Conservation (phyloP, 2,888 invertebrate species). For the Volucella zonaria region DNA sequence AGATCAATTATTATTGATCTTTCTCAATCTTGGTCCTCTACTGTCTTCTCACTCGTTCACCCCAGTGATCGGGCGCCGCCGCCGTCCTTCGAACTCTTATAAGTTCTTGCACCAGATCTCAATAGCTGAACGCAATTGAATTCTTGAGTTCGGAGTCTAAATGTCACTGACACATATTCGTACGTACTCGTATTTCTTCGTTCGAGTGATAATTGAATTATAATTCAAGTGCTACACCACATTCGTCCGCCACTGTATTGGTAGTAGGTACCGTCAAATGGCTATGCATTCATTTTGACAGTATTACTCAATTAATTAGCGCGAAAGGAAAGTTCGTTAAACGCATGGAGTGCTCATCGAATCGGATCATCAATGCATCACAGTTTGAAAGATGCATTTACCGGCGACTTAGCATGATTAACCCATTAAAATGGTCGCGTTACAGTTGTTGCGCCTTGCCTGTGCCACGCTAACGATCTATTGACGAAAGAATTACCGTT, state of each 20-base stretch:
- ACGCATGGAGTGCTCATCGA: slow-evolving; percentile 41
- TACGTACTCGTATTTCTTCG: slow-evolving; percentile 36
- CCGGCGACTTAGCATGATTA: slow-evolving; percentile 52
- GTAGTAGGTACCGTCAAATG: neutral
- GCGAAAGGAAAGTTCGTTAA: slow-evolving; percentile 49
- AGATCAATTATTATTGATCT: slow-evolving; percentile 67
- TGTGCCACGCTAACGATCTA: slow-evolving; percentile 27
- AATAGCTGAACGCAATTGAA: slow-evolving; percentile 7
- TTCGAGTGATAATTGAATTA: slow-evolving; percentile 67
- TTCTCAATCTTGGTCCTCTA: neutral
- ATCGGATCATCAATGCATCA: slow-evolving; percentile 52
- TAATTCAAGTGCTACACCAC: slow-evolving; percentile 45
- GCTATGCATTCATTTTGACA: slow-evolving; percentile 3
- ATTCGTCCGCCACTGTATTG: neutral
- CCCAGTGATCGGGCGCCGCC: slow-evolving; percentile 7
- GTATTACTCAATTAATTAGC: slow-evolving; percentile 63
- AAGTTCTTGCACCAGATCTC: slow-evolving; percentile 37
- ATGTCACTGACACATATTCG: slow-evolving; percentile 61
- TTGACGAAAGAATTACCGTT: slow-evolving; percentile 33
- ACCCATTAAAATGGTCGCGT: slow-evolving; percentile 52
- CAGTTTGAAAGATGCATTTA: slow-evolving; percentile 37
- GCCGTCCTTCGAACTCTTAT: too few relatives aligned
- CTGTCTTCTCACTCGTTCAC: slow-evolving; percentile 20
- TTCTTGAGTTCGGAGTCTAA: slow-evolving; percentile 35
- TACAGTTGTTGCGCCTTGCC: slow-evolving; percentile 22